Evolutionary conservation across 2,888 invertebrate genomes (phyloP).

Genomic region (Cyrtodaria siliqua): DNA sequence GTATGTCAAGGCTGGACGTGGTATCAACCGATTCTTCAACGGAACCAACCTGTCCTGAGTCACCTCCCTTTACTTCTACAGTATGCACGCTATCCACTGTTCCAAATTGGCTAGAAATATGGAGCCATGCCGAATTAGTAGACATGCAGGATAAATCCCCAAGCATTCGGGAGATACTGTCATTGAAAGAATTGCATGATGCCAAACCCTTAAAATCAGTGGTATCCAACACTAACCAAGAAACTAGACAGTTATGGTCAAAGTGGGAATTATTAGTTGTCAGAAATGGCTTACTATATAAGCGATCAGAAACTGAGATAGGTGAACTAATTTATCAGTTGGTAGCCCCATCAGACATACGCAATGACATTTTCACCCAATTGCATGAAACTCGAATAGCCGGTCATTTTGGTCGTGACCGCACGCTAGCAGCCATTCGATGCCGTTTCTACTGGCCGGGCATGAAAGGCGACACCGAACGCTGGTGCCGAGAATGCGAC

Average conservation of each 20-base stretch:
- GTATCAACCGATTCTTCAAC: no score
- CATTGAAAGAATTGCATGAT: not conserved
- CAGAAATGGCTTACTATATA: constrained; percentile 4
- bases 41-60: no score
- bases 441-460: constrained; percentile 60
- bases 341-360: constrained; percentile 11
- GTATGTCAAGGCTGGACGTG: no score
- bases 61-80: no score
- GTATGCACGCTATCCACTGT: no score
- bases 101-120: not conserved
- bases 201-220: not conserved
- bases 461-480: constrained; percentile 29
- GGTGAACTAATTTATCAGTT: constrained; percentile 5
- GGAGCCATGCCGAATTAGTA: not conserved
- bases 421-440: no score
- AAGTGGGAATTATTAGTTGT: no score
- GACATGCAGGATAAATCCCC: not conserved
- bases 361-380: constrained; percentile 15
- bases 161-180: not conserved
- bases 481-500: constrained; percentile 54
- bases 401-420: constrained; percentile 61
- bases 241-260: no score
- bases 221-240: no score
- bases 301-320: not conserved
- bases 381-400: constrained; percentile 25